Evolutionary conservation across 1,140 invertebrate species (phyloP).

Genomic region (Drosophila nannoptera): DNA sequence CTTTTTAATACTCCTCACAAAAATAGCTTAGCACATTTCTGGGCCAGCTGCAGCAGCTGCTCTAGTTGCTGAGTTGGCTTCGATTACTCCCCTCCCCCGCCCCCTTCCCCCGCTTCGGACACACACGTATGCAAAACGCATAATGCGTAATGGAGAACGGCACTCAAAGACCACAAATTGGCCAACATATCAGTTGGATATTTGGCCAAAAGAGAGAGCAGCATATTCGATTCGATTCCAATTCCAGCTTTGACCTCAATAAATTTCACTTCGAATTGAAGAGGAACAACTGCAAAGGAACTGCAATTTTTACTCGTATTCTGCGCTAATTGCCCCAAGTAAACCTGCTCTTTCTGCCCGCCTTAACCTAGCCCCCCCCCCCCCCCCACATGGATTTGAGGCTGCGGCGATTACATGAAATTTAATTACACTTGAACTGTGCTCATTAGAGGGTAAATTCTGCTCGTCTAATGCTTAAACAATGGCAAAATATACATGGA

Average conservation of each 20-base stretch:
- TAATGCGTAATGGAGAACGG: background rate
- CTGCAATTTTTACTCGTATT: background rate
- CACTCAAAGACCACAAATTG: slow-evolving; percentile 25
- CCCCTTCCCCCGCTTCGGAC: background rate
- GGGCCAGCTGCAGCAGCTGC: background rate
- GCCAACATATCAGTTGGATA: slow-evolving; percentile 15
- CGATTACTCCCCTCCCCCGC: background rate
- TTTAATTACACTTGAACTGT: slow-evolving; percentile 63
- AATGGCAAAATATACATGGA: slow-evolving; percentile 18
- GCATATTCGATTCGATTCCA: background rate
- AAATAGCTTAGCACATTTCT: slow-evolving; percentile 25
- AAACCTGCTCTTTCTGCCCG: background rate
- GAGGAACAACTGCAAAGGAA: background rate
- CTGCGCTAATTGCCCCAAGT: background rate
- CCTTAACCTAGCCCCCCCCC: slow-evolving; percentile 2
- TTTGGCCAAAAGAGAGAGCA: slow-evolving; percentile 11
- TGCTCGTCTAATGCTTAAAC: slow-evolving; percentile 8
- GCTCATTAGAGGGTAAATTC: slow-evolving; percentile 47
- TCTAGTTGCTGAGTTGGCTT: background rate
- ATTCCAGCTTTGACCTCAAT: background rate
- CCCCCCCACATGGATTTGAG: slow-evolving; percentile 21
- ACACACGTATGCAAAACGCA: slow-evolving; percentile 4
- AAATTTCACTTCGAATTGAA: background rate
- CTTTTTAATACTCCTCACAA: slow-evolving; percentile 61
- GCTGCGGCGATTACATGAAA: slow-evolving; percentile 59